Conservation (phyloP, 2,888 invertebrate species). For the Ptychoptera albimana region DNA sequence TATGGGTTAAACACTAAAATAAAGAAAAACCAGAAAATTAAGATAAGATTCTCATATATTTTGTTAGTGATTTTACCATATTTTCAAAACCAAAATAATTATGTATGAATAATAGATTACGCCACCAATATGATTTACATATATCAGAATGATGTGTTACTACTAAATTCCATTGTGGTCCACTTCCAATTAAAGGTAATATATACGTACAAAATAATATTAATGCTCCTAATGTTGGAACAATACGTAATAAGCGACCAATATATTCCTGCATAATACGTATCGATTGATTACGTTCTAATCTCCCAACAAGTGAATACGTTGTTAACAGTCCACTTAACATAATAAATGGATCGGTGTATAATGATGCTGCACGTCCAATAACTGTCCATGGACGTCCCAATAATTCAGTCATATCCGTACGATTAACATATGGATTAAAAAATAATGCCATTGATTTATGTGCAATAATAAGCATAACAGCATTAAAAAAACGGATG, state of each 20-base stretch:
- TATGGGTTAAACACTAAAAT: constrained; percentile 47
- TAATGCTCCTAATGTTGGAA: constrained; percentile 45
- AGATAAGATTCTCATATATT: background rate
- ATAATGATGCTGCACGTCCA: constrained; percentile 49
- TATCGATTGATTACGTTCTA: constrained; percentile 36
- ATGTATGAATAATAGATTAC: constrained; percentile 51
- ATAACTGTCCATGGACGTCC: constrained; percentile 49
- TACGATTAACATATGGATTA: constrained; percentile 47
- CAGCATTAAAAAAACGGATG: constrained; percentile 45
- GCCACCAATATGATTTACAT: constrained; percentile 54
- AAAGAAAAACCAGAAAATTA: background rate
- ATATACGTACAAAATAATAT: constrained; percentile 51
- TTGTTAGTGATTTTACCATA: constrained; percentile 33
- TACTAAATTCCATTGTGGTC: constrained; percentile 54
- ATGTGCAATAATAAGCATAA: constrained; percentile 45
- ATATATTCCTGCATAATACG: constrained; percentile 43
- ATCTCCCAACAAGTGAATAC: constrained; percentile 41
- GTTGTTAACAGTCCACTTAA: constrained; percentile 50
- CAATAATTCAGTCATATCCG: constrained; percentile 47
- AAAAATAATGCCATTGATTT: constrained; percentile 58
- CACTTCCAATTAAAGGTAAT: constrained; percentile 42
- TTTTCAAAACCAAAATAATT: constrained; percentile 57
- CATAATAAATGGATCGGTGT: constrained; percentile 56
- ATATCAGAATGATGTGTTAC: constrained; percentile 48
- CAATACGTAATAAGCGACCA: constrained; percentile 39